Evolutionary conservation across 1,140 invertebrate genomes (phyloP).

Genomic region (Papilio glaucus): DNA sequence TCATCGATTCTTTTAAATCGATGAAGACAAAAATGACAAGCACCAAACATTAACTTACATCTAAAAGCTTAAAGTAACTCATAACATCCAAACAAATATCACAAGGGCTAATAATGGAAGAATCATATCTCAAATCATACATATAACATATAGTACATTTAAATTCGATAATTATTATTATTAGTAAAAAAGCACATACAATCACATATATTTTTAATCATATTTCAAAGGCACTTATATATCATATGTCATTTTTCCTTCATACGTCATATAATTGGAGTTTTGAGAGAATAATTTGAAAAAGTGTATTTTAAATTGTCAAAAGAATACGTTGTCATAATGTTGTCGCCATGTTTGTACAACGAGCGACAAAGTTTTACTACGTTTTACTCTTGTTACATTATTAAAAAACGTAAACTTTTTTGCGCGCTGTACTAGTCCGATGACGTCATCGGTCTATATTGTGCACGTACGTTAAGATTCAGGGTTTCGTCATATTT

Average conservation of each 20-base stretch:
- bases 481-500: no score
- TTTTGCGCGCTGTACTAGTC: not conserved
- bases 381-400: not conserved
- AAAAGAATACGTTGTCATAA: not conserved
- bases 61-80: constrained; percentile 29
- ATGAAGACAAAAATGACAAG: constrained; percentile 32
- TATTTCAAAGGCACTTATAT: constrained; percentile 36
- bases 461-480: not conserved
- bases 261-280: not conserved
- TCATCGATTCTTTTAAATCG: not conserved
- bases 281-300: not conserved
- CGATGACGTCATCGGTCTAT: not conserved
- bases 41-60: constrained; percentile 24
- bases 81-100: constrained; percentile 49
- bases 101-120: constrained; percentile 51
- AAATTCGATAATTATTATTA: constrained; percentile 38
- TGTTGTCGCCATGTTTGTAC: not conserved
- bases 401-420: not conserved
- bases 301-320: not conserved
- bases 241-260: constrained; percentile 25
- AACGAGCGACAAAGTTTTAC: not conserved
- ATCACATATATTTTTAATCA: constrained; percentile 32
- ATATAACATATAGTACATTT: constrained; percentile 33
- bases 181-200: constrained; percentile 32
- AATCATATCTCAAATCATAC: constrained; percentile 41